Base-by-base conservation (phyloP, 2,888 invertebrate genomes). In the Cacoxenus indagator region DNA sequence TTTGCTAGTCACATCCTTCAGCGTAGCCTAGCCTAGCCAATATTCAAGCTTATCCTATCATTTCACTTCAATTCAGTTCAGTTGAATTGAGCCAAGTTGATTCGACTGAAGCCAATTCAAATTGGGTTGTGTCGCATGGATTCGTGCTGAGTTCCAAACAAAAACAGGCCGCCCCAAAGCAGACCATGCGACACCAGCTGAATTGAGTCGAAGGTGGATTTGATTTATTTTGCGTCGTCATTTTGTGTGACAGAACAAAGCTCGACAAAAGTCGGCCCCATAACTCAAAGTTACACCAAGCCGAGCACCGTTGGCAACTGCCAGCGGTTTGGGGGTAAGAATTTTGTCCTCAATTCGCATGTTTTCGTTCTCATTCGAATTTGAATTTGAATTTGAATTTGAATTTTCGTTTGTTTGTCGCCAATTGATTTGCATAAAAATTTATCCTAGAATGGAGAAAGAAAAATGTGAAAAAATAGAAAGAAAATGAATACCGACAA, bases 381-480 rank as follows among this genome's bases (percentile, higher is more conserved):
- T 4, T 31, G 5, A 1, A 14, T 4, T 11, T 4, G 37, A 8
- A 31, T 31, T 5, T 31, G 31, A 5, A 31, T 37, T 37, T n/a
- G n/a, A n/a, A n/a, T n/a, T 11, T 14, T 37, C 0, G 14, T 37
- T 11, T 14, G 37, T 37, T 37, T 2, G 37, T 14, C 14, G 37
- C 8, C 24, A 51, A 51, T 51, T 51, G 51, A 51, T 51, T 51
- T 51, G 51, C 51, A 51, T 51, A 51, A 51, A 48, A 51, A 22
- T 51, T 22, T 51, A 17, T 51, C 9, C 22, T 51, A 9, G 17
- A 51, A 11, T 19, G 22, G 4, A 48, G 2, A 51, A 17, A 51
- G 19, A 8, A 51, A 51, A 51, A 22, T 8, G 37, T 14, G 37
- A 37, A 48, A 4, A n/a, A 8, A 48, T 3, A 5, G 19, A 8